These are phyloP conservation scores for Lithophane ornitopus DNA, from an alignment of 2,888 invertebrate genomes.

Conservation along the genomic window DNA sequence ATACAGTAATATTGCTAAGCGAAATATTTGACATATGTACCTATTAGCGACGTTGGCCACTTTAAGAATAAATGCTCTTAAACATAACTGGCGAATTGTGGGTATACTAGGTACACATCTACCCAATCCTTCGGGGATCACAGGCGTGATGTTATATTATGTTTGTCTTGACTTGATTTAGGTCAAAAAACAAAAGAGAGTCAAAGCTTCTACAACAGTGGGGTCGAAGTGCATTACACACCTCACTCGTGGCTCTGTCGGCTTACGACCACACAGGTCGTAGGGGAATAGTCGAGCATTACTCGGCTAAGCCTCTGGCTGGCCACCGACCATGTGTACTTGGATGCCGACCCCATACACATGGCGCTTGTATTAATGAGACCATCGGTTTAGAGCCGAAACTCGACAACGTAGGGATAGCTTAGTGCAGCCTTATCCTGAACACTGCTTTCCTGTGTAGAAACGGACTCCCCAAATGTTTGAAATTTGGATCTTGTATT, in stretches of 20 bases:
- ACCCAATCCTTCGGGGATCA: too few relatives aligned
- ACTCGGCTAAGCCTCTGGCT: too few relatives aligned
- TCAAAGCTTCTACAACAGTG: constrained; percentile 33
- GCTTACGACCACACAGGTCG: constrained; percentile 1
- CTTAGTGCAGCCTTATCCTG: constrained; percentile 26
- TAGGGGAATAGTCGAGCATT: background rate
- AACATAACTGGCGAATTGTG: too few relatives aligned
- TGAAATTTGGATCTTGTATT: background rate
- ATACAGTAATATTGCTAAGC: too few relatives aligned
- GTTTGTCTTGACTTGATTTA: too few relatives aligned
- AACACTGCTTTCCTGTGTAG: constrained; percentile 34
- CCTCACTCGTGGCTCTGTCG: background rate
- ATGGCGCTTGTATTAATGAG: background rate
- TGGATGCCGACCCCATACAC: constrained; percentile 1
- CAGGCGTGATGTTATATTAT: too few relatives aligned
- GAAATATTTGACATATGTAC: too few relatives aligned
- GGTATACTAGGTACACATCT: too few relatives aligned
- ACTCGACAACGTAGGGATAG: constrained; percentile 24
- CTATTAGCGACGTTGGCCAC: too few relatives aligned
- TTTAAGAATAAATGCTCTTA: too few relatives aligned
- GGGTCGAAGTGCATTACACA: constrained; percentile 8
- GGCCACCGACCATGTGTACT: constrained; percentile 12
- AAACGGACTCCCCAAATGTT: constrained; percentile 33
- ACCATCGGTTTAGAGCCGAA: constrained; percentile 26
- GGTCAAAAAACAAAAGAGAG: constrained; percentile 21